Conservation (phyloP, 1,140 invertebrate genomes). For the Glossosoma conforme region DNA sequence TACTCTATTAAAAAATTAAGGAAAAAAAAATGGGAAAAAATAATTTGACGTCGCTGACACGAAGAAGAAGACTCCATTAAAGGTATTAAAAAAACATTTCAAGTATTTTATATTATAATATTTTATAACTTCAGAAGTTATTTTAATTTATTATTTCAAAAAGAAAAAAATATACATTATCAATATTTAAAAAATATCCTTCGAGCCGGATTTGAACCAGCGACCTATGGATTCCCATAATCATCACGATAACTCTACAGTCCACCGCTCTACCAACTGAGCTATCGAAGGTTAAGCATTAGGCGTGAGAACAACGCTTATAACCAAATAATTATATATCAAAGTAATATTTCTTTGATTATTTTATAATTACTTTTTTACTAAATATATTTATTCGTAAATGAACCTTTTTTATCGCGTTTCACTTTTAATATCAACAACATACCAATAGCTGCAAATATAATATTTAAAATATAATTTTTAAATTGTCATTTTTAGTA, state of each 20-base stretch:
- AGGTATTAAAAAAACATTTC: slow-evolving; percentile 1
- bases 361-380: not conserved
- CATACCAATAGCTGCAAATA: not conserved
- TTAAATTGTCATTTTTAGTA: too few relatives aligned
- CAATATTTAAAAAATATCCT: slow-evolving; percentile 45
- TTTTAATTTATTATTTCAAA: not conserved
- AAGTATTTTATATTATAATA: not conserved
- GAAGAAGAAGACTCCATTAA: too few relatives aligned
- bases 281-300: slow-evolving; percentile 63
- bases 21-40: too few relatives aligned
- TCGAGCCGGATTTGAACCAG: slow-evolving; percentile 68
- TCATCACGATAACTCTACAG: slow-evolving; percentile 54
- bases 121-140: not conserved
- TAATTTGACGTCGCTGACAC: too few relatives aligned
- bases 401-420: not conserved
- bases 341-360: not conserved
- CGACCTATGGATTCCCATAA: slow-evolving; percentile 57
- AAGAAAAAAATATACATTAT: slow-evolving; percentile 6
- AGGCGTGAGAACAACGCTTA: not conserved
- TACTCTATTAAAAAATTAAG: too few relatives aligned
- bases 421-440: not conserved
- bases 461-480: not conserved
- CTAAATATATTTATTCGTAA: not conserved
- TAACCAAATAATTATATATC: not conserved
- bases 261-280: slow-evolving; percentile 88